Evolutionary conservation across 2,113 vertebrate genomes (phyloP), one percentile per base, ranked within the genome.

Genomic region (Podarcis cretensis): DNA sequence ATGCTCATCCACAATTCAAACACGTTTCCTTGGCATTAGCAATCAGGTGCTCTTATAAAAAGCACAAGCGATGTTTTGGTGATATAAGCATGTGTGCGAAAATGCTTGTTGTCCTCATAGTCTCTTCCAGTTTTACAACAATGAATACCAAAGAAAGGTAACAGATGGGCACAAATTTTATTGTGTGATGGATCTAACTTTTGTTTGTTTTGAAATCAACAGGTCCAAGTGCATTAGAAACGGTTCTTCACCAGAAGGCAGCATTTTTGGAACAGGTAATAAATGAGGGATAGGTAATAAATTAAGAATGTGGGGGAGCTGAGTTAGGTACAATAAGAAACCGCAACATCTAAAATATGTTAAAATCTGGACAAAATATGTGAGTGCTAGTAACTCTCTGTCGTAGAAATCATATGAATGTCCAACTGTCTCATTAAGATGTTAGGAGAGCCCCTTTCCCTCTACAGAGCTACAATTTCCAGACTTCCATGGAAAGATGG

Each of bases 231-330:
- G 80, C 7, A 2, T 0, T 57, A 0, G 80, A 7, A 48, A 3
- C 32, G 1, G 14, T 69, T n/a, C 48, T 87, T n/a, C 25, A 21
- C 21, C 1, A 2, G 85, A 69, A 84, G 2, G 4, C 54, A 30
- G 57, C 86, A 37, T 89, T 48, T 30, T 93, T 92, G 93, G 75
- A 82, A 63, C 35, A 94, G 95, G 95, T 96, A 94, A 95, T 81
- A 74, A 43, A 81, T 85, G 48, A 18, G 0, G 73, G 30, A 13
- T 78, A 87, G 79, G 40, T 43, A 54, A 54, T 54, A 12, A 54
- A 54, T 54, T 54, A 54, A 54, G 48, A 54, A 65, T 6, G 59
- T 37, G 7, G 63, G 57, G 32, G 27, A 81, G 27, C 5, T 63
- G 10, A 25, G 37, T 43, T 69, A n/a, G 3, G 35, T n/a, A 20